Base-by-base conservation (phyloP, 1,140 invertebrate species). In the Macrocentrus cingulum region DNA sequence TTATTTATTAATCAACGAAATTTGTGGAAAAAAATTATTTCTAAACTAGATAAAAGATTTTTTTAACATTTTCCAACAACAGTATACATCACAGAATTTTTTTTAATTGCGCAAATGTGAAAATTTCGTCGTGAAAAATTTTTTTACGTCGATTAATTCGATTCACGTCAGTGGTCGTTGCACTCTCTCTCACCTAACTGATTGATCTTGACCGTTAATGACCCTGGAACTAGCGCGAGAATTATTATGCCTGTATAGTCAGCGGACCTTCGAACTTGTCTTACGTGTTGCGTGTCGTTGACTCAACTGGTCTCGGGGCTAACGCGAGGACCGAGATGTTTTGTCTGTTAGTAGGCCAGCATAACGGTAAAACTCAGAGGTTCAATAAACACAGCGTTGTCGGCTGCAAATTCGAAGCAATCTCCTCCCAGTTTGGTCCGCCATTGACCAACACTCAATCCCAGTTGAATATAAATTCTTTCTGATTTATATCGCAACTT, bases 321-420 rank as follows among this genome's bases (percentile, higher is more conserved):
- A 45, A 57, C 64, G 50, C 18, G 48, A 59, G 62, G 67, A 58
- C 66, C 64, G 65, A 68, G 70, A 67, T 70, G 65, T 67, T 73
- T 71, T 73, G 59, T 71, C 71, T 70, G 65, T 74, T 76, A 78
- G 74, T 79, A 66, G 76, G 77, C 77, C 77, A 68, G 49, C n/a
- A n/a, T 78, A 80, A 79, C 77, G 77, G 77, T 75, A 56, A 32
- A 53, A 50, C 32, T 15, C n/a, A n/a, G 45, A 68, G 67, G 75
- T 76, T 77, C 76, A 78, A 78, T 75, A 75, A 77, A 75, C 74
- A 62, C 69, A 48, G 56, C 55, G 41, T 5, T 29, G 25, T 65
- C 66, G 49, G 11, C 70, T 59, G 63, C 54, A 19, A 56, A 56
- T 56, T 48, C 23, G 16, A 36, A 49, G 68, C n/a, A n/a, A n/a